Evolutionary conservation across 2,797 vertebrate genomes (phyloP), one percentile per base, ranked within the genome.

Genomic region (Neosilurus hyrtlii): DNA sequence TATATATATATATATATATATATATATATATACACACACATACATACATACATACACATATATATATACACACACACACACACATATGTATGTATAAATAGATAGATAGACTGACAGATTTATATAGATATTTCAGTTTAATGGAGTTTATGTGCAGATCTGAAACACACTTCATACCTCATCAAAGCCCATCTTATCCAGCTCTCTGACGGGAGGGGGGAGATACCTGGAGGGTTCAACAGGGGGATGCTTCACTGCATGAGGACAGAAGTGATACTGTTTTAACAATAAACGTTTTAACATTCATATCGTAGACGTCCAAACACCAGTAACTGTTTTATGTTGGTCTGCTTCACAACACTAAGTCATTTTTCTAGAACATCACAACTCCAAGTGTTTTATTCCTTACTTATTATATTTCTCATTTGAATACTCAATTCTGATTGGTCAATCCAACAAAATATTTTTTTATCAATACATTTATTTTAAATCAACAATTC

Each of bases 181-280:
- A 88, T 99, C 96, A 92, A 99, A 99, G 82, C 96, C 97, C 95
- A 99, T 93, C 95, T 98, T 99, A 93, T 98, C 96, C 4, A 95
- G 95, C 67, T 91, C 90, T 90, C 96, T 98, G 9, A 86, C 91
- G 73, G 94, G 94, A 82, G 93, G 87, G 1, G 87, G 94, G 86
- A 99, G 89, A 89, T 95, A 94, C 86, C 92, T 93, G 35, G 98
- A 99, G 20, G 96, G 95, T 86, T 95, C 94, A 87, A 97, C 85
- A 2, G 96, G 96, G 89, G 96, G 93, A 81, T 94, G 94, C 87
- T 96, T 94, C 49, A 99, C 98, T 99, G 92, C 35, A 83, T 80
- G 51, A 82, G 56, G 82, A 75, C 78, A 89, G 79, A 80, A 73
- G 56, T 49, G 6, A 77, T 80, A 73, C 79, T 67, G 37, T 49